Base-by-base conservation (phyloP, 1,140 invertebrate species). In the Aphelenchoides fujianensis region DNA sequence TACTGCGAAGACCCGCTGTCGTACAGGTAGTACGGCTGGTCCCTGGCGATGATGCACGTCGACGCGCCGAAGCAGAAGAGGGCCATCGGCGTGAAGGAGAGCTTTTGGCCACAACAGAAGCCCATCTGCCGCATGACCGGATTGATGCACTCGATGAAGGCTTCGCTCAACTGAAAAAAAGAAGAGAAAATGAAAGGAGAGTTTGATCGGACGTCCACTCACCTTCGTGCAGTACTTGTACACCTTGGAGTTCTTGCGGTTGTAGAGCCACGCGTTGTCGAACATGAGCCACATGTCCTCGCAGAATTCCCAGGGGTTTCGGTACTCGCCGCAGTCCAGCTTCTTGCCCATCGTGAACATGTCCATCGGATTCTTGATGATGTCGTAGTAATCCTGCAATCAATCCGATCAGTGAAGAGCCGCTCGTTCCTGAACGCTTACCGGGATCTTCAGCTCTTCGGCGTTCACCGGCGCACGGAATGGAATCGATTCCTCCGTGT, bases 241-340 rank as follows among this genome's bases (percentile, higher is more conserved):
- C 34, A 99, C 97, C 79, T 91, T 89, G 0, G 95, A 98, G 31
- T 94, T 96, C 87, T 99, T 99, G 70, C 92, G 90, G 86, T 99
- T 99, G 85, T 98, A 99, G 2, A 98, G 87, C 96, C 96, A 99
- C n/a, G 97, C 97, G 86, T 99, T 99, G 76, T 98, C 95, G 85
- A 98, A 98, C 96, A 99, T 99, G 35, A 98, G 89, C 95, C 95
- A 98, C 0, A 99, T 93, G 86, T 99, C 97, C 82, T 99, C 95
- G 5, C 97, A 93, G 85, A 97, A 98, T 84, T 98, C 93, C 95
- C 95, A 98, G 0, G 97, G 96, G 87, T 98, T 94, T 61, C 90
- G 90, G 85, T 98, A 99, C 16, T 80, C 48, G 48, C 94, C 94
- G 41, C 90, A 91, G 81, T 97, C 93, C 27, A 98, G 86, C 85